A percentile compares a stretch with the other conserved stretches of the same genome.
Evolutionary conservation across 2,113 vertebrate genomes (phyloP).

Genomic region (Dasypus novemcinctus): DNA sequence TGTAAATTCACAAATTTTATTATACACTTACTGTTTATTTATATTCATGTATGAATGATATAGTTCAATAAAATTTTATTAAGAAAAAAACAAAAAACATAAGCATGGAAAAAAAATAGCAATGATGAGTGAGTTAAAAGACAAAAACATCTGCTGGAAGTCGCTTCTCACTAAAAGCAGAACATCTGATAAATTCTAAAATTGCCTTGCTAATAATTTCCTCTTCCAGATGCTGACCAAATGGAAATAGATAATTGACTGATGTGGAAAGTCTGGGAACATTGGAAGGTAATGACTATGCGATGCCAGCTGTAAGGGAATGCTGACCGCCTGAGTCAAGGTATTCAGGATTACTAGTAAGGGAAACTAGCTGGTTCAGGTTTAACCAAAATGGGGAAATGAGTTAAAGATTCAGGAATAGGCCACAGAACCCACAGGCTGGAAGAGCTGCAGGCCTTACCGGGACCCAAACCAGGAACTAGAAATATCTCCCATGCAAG

Average conservation of each 20-base stretch:
- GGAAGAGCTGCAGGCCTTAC: not conserved
- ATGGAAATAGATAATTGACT: not conserved
- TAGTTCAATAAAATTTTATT: too few relatives aligned
- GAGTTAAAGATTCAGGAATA: not conserved
- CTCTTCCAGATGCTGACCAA: not conserved
- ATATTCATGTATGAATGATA: too few relatives aligned
- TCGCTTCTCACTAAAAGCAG: constrained; percentile 9
- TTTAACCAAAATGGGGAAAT: not conserved
- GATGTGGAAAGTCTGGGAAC: not conserved
- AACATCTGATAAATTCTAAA: not conserved
- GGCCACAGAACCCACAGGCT: not conserved
- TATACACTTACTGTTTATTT: too few relatives aligned
- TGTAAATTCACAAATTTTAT: too few relatives aligned
- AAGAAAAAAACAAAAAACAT: not conserved
- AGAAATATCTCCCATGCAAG: not conserved
- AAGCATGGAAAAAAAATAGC: not conserved
- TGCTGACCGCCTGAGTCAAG: too few relatives aligned
- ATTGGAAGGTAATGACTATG: not conserved
- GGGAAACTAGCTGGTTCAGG: not conserved
- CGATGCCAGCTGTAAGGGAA: too few relatives aligned
- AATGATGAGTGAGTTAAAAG: not conserved
- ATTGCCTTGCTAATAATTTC: not conserved
- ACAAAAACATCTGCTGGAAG: constrained; percentile 21
- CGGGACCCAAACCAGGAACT: not conserved
- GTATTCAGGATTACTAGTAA: not conserved